Conservation (phyloP, 2,888 invertebrate species). For the Agrotis segetum region DNA sequence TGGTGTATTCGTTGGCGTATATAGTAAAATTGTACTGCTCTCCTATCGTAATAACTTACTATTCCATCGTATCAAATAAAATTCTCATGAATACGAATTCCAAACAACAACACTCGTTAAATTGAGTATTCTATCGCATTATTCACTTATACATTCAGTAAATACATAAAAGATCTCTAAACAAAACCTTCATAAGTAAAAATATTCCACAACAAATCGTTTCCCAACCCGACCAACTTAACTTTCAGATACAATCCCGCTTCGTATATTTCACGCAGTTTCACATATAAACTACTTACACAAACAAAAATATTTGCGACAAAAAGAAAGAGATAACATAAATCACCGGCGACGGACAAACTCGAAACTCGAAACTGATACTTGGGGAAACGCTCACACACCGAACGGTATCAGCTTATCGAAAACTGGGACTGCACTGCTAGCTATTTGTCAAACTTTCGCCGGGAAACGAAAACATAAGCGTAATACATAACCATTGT, state of each 20-base stretch:
- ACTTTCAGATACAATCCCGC: slow-evolving; percentile 41
- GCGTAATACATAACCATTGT: slow-evolving; percentile 67
- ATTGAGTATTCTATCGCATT: slow-evolving; percentile 21
- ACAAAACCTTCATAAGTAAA: slow-evolving; percentile 23
- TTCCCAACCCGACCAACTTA: slow-evolving; percentile 36
- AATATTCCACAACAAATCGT: slow-evolving; percentile 41
- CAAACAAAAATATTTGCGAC: slow-evolving; percentile 70
- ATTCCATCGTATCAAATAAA: background rate
- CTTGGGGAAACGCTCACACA: slow-evolving; percentile 75
- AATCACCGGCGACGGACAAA: slow-evolving; percentile 73
- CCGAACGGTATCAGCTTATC: slow-evolving; percentile 82
- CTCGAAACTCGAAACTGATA: slow-evolving; percentile 75
- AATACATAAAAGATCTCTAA: slow-evolving; percentile 8
- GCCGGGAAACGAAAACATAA: slow-evolving; percentile 79
- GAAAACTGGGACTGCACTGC: slow-evolving; percentile 79
- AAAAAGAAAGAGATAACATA: slow-evolving; percentile 71
- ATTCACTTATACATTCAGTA: slow-evolving; percentile 36
- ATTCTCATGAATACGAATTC: slow-evolving; percentile 22
- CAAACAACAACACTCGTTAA: slow-evolving; percentile 15
- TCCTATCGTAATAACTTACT: background rate
- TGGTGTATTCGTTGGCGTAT: background rate
- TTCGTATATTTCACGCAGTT: slow-evolving; percentile 53
- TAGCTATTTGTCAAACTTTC: slow-evolving; percentile 86
- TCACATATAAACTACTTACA: slow-evolving; percentile 57
- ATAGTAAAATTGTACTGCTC: background rate